Base-by-base conservation (phyloP, 2,888 invertebrate species). In the Thysanoteuthis rhombus region DNA sequence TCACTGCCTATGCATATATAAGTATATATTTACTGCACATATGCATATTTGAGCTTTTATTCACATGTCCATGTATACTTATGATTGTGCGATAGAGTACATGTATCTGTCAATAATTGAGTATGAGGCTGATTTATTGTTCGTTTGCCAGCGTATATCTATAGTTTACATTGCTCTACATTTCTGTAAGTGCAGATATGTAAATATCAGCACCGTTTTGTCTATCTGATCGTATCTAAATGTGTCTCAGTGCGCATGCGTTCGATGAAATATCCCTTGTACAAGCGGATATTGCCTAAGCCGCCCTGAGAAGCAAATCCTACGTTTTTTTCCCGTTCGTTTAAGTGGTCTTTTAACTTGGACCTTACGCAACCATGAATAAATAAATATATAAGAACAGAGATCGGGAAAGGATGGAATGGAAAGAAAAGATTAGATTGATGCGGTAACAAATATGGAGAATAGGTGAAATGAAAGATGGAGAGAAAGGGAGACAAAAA, bases 231-330 rank as follows among this genome's bases (percentile, higher is more conserved):
- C 75, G 75, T 75, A 75, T 75, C 19, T 75, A n/a, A 75, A 75
- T 75, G 75, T 47, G 19, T 32, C n/a, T 75, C 75, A 1, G 12
- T n/a, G n/a, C 75, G n/a, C 75, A 75, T 75, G 75, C 75, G n/a
- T 75, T n/a, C 75, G n/a, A 36, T 25, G 36, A 75, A n/a, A 75
- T 75, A 36, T 75, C n/a, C 75, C 75, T 36, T 36, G n/a, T 75
- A n/a, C 75, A 75, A n/a, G n/a, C 75, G 75, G 75, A 75, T 75
- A 75, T 75, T 75, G n/a, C 75, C 75, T 75, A 75, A 75, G n/a
- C 75, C 36, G 75, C 10, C 25, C 75, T n/a, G 75, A 75, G n/a
- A 75, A n/a, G 36, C n/a, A 75, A 16, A 75, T 75, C n/a, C n/a
- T 75, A 75, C 75, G 12, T 75, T 75, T 75, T 75, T n/a, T 36